phyloP scores from a whole-genome alignment of 2,888 invertebrate species.

The Mycalesis mineus region DNA sequence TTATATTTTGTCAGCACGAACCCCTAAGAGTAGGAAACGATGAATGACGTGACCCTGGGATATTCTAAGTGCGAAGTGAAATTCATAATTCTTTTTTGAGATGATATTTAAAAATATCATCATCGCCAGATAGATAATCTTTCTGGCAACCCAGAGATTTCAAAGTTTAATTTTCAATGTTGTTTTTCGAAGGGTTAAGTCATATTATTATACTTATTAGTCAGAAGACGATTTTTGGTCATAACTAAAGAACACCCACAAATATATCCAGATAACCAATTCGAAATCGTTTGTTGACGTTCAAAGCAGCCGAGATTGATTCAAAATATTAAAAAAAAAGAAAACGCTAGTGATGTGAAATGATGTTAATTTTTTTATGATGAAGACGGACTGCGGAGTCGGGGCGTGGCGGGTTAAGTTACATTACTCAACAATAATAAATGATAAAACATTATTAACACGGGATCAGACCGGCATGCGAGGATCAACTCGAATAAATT shows the following conservation, averaged over 20 bases:
- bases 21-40: no score
- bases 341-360: slow-evolving; percentile 32
- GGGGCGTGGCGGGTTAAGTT: slow-evolving; percentile 73
- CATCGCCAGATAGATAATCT: no score
- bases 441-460: slow-evolving; percentile 79
- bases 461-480: slow-evolving; percentile 60
- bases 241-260: neutral
- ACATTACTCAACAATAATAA: slow-evolving; percentile 77
- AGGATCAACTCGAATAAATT: slow-evolving; percentile 70
- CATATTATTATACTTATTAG: no score
- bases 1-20: no score
- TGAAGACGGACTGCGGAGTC: slow-evolving; percentile 71
- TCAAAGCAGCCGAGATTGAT: slow-evolving; percentile 40
- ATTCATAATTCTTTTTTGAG: no score
- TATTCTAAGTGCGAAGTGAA: no score
- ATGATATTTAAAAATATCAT: no score
- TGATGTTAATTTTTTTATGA: slow-evolving; percentile 59
- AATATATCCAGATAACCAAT: slow-evolving; percentile 32
- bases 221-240: no score
- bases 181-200: no score
- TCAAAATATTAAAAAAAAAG: slow-evolving; percentile 46
- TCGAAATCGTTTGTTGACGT: slow-evolving; percentile 59
- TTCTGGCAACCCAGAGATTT: no score
- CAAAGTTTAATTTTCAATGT: no score
- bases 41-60: no score